These are phyloP conservation scores for Oryzias sinensis DNA, from an alignment of 2,797 vertebrate species.

Conservation along the genomic window DNA sequence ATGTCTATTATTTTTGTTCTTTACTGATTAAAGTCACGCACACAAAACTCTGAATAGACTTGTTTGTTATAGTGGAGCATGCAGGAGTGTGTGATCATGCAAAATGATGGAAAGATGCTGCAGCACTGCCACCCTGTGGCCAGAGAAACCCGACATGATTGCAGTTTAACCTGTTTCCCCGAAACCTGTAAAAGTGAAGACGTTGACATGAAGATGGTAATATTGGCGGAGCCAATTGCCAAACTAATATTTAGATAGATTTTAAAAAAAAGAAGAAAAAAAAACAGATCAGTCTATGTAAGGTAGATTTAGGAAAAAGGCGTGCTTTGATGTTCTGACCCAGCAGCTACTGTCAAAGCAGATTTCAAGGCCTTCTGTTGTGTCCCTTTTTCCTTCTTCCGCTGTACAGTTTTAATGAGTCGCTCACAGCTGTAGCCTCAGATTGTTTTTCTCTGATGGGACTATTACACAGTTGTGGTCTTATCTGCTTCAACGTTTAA, in stretches of 20 bases:
- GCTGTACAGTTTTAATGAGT: too few relatives aligned
- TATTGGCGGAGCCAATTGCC: slow-evolving; percentile 7
- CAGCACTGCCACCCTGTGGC: slow-evolving; percentile 60
- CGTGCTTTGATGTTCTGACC: too few relatives aligned
- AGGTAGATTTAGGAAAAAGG: too few relatives aligned
- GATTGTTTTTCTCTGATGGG: too few relatives aligned
- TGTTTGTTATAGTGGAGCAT: slow-evolving; percentile 8
- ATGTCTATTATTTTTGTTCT: slow-evolving; percentile 2
- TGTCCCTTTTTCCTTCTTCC: too few relatives aligned
- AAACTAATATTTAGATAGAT: slow-evolving; percentile 6
- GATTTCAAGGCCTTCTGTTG: too few relatives aligned
- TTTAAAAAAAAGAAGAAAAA: too few relatives aligned
- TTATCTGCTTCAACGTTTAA: too few relatives aligned
- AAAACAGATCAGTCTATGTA: too few relatives aligned
- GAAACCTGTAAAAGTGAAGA: slow-evolving; percentile 16
- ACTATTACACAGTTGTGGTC: too few relatives aligned
- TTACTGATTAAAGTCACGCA: slow-evolving; percentile 31
- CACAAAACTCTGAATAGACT: slow-evolving; percentile 35
- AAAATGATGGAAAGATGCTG: slow-evolving; percentile 2
- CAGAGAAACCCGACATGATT: not conserved
- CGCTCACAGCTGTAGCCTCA: too few relatives aligned
- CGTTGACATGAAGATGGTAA: slow-evolving; percentile 15
- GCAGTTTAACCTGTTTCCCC: not conserved
- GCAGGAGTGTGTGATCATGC: slow-evolving; percentile 1
- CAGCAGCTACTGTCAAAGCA: too few relatives aligned